Conservation (phyloP, 1,140 invertebrate species). For the Octopus bimaculoides region DNA sequence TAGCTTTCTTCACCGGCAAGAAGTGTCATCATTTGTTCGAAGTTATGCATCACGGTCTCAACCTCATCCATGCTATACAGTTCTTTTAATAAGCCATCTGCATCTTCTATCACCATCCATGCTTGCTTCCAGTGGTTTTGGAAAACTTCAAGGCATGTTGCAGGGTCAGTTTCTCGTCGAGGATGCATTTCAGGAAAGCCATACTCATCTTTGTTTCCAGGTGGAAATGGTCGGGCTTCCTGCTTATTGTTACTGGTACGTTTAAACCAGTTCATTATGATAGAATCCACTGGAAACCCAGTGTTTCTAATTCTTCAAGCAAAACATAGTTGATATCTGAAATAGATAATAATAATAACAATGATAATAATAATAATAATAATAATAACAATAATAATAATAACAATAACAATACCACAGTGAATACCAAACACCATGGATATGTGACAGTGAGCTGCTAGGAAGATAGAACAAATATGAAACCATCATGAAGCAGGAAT, state of each 20-base stretch:
- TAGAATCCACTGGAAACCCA: background rate
- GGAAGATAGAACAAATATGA: too few species aligned
- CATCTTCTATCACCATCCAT: conserved; percentile 68
- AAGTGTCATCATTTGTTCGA: conserved; percentile 89
- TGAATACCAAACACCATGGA: too few species aligned
- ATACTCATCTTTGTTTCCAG: background rate
- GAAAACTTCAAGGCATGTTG: conserved; percentile 77
- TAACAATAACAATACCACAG: background rate
- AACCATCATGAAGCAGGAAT: too few species aligned
- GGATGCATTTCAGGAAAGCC: conserved; percentile 18
- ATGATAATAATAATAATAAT: background rate
- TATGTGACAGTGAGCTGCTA: too few species aligned
- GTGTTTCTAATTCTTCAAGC: background rate
- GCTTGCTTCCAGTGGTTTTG: conserved; percentile 93
- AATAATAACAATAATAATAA: background rate
- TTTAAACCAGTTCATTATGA: background rate
- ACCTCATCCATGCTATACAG: conserved; percentile 71
- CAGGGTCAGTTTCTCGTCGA: conserved; percentile 43
- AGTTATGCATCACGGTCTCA: conserved; percentile 82
- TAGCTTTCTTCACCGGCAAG: conserved; percentile 74
- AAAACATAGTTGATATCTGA: background rate
- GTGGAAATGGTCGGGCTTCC: background rate
- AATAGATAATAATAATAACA: background rate
- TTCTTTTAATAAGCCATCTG: conserved; percentile 53
- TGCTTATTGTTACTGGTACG: background rate